Evolutionary conservation across 1,140 invertebrate species (phyloP).

Genomic region (Euwallacea fornicatus): DNA sequence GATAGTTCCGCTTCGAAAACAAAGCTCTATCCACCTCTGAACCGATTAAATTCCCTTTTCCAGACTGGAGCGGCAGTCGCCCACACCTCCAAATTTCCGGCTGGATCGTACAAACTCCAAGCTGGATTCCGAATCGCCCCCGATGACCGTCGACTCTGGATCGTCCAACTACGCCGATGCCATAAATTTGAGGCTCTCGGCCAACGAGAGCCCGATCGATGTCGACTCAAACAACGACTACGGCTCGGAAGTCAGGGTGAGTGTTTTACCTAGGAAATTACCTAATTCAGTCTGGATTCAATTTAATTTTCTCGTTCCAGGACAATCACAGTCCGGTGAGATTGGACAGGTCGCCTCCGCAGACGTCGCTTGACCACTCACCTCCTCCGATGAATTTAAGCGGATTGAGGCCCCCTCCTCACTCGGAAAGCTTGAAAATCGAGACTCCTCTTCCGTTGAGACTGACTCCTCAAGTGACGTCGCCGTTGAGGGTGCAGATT

Average conservation of each 20-base stretch:
- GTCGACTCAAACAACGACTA: slow-evolving; percentile 46
- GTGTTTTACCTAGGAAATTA: slow-evolving; percentile 30
- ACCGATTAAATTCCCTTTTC: background rate
- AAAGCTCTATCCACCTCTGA: no score
- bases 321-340: slow-evolving; percentile 43
- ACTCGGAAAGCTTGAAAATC: slow-evolving; percentile 35
- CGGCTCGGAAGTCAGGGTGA: slow-evolving; percentile 33
- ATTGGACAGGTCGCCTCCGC: slow-evolving; percentile 53
- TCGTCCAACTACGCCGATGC: slow-evolving; percentile 40
- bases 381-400: slow-evolving; percentile 52
- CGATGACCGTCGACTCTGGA: slow-evolving; percentile 51
- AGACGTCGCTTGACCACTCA: slow-evolving; percentile 52
- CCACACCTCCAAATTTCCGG: slow-evolving; percentile 46
- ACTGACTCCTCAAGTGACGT: slow-evolving; percentile 44
- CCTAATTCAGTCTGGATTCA: slow-evolving; percentile 18
- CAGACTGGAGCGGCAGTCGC: slow-evolving; percentile 39
- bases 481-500: slow-evolving; percentile 57
- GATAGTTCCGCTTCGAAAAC: no score
- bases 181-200: slow-evolving; percentile 42
- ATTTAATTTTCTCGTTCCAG: slow-evolving; percentile 23
- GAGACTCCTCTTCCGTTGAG: slow-evolving; percentile 51
- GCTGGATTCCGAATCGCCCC: slow-evolving; percentile 44
- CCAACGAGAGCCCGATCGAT: slow-evolving; percentile 48
- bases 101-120: slow-evolving; percentile 37
- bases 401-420: slow-evolving; percentile 39